These are phyloP conservation scores for Cataglyphis rosenhaueri DNA, from an alignment of 2,888 invertebrate species.

Conservation along the genomic window DNA sequence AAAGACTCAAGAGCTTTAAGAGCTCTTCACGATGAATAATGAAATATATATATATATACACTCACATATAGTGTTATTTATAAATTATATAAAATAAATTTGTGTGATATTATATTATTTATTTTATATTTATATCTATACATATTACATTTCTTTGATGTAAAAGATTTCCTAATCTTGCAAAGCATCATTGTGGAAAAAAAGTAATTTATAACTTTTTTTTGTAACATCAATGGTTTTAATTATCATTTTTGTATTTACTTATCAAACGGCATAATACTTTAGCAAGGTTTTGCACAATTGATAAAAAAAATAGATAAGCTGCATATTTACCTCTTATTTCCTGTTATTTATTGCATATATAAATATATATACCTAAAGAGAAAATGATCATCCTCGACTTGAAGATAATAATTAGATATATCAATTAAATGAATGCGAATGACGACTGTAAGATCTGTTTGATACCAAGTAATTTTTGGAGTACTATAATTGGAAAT, in stretches of 20 bases:
- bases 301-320: neutral
- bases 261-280: neutral
- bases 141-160: neutral
- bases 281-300: neutral
- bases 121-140: neutral
- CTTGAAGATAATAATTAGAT: conserved; percentile 76
- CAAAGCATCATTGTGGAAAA: neutral
- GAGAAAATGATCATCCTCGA: conserved; percentile 73
- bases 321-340: neutral
- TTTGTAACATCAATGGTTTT: neutral
- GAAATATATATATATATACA: too few species aligned
- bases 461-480: conserved; percentile 82
- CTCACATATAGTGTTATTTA: neutral
- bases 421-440: conserved; percentile 79
- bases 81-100: neutral
- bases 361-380: conserved; percentile 77
- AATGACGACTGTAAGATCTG: conserved; percentile 76
- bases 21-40: too few species aligned
- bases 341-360: neutral
- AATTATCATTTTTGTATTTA: neutral
- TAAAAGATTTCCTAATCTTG: neutral
- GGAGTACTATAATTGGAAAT: conserved; percentile 67
- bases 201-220: neutral
- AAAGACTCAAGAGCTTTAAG: too few species aligned
- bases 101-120: neutral